Base-by-base conservation (phyloP, 2,113 vertebrate genomes). In the Silurus glanis region DNA sequence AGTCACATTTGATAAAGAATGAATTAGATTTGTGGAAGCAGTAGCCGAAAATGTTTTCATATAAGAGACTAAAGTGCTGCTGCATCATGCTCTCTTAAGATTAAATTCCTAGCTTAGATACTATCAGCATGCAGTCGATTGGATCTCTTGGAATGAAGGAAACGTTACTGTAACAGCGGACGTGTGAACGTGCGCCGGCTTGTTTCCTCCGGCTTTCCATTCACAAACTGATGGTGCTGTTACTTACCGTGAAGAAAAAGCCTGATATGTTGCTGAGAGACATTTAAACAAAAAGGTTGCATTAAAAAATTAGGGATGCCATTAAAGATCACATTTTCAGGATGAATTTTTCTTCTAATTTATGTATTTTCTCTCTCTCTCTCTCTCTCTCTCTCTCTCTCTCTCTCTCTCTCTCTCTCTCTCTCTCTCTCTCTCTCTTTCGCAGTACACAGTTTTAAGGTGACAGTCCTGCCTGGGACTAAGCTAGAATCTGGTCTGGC, bases 391-490 rank as follows among this genome's bases (percentile, higher is more conserved):
- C 1, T 28, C 66, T 37, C 14, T 69, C 25, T 37, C 66, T 69
- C 25, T 69, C 69, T 21, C 17, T 74, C 19, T 37, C 12, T 82
- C 13, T 23, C 45, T 14, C 14, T 7, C 13, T 9, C 4, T 13
- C 9, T 10, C 13, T 9, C 17, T 45, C 25, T 37, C 53, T 6
- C 21, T 37, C 12, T 75, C 21, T 19, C 28, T 59, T 76, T 71
- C 0, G 89, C 90, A 99, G 98, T 99, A 92, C 97, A 99, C 91
- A 96, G 97, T 90, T 99, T 99, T 92, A 94, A 93, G 5, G 96
- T 99, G 76, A 95, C 94, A 2, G 95, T 99, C 80, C 94, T 97
- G 47, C 96, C 98, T 1, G 97, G 97, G 89, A 99, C 98, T 85
- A 98, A 97, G 90, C 90, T 99, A 86, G 98, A 99, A 91, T 95